Percentiles rank a stretch among this genome's conserved stretches.
Conservation (phyloP, 2,797 vertebrate species). For the Enteromius argenteus region DNA sequence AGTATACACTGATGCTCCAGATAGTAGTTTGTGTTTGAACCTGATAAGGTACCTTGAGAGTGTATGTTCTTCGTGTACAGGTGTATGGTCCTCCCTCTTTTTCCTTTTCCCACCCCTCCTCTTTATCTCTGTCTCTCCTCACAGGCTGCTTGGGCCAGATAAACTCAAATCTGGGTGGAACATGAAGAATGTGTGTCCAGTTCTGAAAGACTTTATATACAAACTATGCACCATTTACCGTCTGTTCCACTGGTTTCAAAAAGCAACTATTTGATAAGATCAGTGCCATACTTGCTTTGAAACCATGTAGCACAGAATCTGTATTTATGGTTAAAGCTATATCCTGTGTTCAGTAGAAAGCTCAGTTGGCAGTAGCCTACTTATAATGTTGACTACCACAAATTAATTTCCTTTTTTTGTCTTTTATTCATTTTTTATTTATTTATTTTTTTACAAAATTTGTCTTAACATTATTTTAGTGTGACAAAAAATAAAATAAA, state of each 20-base stretch:
- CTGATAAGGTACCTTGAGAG: conserved; percentile 33
- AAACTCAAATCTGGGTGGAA: conserved; percentile 69
- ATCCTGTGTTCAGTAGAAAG: not conserved
- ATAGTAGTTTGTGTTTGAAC: conserved; percentile 40
- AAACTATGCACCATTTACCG: not conserved
- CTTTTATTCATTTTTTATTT: no score
- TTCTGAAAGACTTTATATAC: conserved; percentile 55
- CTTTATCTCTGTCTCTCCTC: conserved; percentile 76
- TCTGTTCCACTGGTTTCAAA: conserved; percentile 24
- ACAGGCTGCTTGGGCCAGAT: conserved; percentile 78
- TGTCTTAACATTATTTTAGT: not conserved
- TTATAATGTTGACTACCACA: not conserved
- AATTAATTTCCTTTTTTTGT: not conserved
- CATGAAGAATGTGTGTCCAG: conserved; percentile 55
- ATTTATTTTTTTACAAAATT: not conserved
- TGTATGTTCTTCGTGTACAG: conserved; percentile 47
- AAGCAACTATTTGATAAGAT: conserved; percentile 16
- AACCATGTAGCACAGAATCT: conserved; percentile 6
- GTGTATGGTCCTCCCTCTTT: conserved; percentile 57
- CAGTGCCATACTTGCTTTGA: conserved; percentile 15
- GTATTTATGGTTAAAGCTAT: conserved; percentile 22
- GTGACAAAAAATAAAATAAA: not conserved
- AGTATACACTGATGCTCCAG: conserved; percentile 36
- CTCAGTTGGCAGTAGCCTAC: not conserved
- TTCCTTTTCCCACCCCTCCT: conserved; percentile 53